phyloP scores from a whole-genome alignment of 2,797 vertebrate species.

The Gouania willdenowi region DNA sequence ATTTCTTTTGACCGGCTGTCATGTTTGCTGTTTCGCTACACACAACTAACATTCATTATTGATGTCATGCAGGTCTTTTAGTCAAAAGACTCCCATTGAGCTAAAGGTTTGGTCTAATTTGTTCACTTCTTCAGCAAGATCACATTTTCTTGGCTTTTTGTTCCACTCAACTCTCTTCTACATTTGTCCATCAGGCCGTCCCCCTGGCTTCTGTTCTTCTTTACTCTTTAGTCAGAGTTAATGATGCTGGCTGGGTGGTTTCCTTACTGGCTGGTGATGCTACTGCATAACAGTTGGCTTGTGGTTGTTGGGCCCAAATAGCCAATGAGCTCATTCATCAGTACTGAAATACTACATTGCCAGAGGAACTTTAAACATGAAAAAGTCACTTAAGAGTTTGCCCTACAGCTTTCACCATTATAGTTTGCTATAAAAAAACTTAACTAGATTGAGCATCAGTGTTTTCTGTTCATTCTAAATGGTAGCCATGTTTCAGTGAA shows the following conservation, averaged over 20 bases:
- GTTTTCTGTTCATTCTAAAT: neutral
- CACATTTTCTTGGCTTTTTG: slow-evolving; percentile 26
- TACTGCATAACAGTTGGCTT: slow-evolving; percentile 35
- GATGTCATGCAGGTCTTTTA: slow-evolving; percentile 10
- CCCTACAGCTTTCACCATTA: neutral
- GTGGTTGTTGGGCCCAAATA: slow-evolving; percentile 18
- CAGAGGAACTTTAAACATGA: slow-evolving; percentile 1
- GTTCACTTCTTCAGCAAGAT: slow-evolving; percentile 11
- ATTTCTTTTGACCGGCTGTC: slow-evolving; percentile 49
- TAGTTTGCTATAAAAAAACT: no score
- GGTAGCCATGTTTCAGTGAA: no score
- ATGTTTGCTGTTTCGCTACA: slow-evolving; percentile 39
- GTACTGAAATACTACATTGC: slow-evolving; percentile 10
- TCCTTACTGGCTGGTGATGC: slow-evolving; percentile 8
- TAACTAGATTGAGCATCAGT: neutral
- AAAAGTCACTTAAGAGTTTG: neutral
- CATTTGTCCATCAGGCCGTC: neutral
- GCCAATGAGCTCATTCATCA: slow-evolving; percentile 15
- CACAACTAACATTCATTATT: slow-evolving; percentile 17
- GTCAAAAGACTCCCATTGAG: neutral
- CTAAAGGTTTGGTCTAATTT: slow-evolving; percentile 21
- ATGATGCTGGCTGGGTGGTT: slow-evolving; percentile 10
- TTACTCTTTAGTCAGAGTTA: slow-evolving; percentile 21
- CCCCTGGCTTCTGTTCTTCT: slow-evolving; percentile 15
- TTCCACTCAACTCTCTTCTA: neutral